phyloP scores from a whole-genome alignment of 2,888 invertebrate species.

The Megalurothrips usitatus region DNA sequence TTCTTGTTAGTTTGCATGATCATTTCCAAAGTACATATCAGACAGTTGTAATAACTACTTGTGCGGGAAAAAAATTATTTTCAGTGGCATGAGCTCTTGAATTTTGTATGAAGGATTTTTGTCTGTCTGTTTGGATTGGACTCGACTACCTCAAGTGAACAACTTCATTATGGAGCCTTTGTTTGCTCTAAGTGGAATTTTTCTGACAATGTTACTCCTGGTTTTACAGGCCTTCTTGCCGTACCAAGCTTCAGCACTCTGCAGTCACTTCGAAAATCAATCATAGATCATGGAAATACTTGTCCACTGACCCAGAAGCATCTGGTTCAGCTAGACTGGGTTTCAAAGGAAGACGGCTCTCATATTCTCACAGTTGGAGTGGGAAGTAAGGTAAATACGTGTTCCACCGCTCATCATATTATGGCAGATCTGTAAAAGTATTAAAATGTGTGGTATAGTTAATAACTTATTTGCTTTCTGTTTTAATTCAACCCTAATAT shows the following conservation, averaged over 20 bases:
- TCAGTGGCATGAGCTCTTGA: no score
- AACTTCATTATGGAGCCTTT: no score
- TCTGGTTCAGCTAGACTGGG: slow-evolving; percentile 96
- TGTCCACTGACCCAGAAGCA: slow-evolving; percentile 88
- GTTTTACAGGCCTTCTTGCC: slow-evolving; percentile 60
- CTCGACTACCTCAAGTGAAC: no score
- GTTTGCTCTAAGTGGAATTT: no score
- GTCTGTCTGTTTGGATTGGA: no score
- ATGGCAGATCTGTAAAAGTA: not conserved
- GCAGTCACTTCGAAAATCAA: slow-evolving; percentile 79
- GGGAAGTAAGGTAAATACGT: slow-evolving; percentile 64
- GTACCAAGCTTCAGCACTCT: slow-evolving; percentile 88
- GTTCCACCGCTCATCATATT: not conserved
- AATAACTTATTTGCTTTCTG: not conserved
- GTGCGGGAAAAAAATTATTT: no score
- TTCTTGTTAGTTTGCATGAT: no score
- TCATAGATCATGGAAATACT: slow-evolving; percentile 87
- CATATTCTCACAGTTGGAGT: slow-evolving; percentile 96
- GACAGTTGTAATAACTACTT: no score
- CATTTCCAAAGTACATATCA: no score
- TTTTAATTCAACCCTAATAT: slow-evolving; percentile 32
- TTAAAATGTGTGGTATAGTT: not conserved
- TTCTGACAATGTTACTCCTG: no score
- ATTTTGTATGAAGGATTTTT: no score
- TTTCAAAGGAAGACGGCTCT: slow-evolving; percentile 97